Evolutionary conservation across 2,888 invertebrate species (phyloP).

Genomic region (Cheilosia urbana): DNA sequence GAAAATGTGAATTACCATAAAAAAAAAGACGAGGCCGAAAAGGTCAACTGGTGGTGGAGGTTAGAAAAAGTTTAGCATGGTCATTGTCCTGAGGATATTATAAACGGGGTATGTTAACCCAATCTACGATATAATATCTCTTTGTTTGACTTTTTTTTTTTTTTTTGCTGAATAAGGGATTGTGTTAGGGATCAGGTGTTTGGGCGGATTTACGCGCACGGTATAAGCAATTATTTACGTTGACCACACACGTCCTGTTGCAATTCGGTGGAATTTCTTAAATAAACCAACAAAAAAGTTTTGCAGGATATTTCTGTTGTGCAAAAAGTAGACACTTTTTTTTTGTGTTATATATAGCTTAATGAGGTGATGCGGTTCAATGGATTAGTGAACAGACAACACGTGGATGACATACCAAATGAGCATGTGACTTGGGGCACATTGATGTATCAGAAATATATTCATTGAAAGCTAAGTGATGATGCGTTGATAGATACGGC

Average conservation of each 20-base stretch:
- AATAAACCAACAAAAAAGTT: constrained; percentile 21
- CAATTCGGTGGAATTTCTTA: constrained; percentile 17
- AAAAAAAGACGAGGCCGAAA: constrained; percentile 47
- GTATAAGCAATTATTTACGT: constrained; percentile 62
- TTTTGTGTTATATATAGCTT: constrained; percentile 7
- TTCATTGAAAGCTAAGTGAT: too few species aligned
- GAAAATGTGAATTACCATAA: constrained; percentile 42
- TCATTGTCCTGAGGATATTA: constrained; percentile 57
- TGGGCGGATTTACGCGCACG: constrained; percentile 67
- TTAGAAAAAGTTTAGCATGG: constrained; percentile 62
- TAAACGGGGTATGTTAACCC: constrained; percentile 8
- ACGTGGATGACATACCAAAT: constrained; percentile 34
- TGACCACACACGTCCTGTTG: constrained; percentile 67
- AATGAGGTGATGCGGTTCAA: constrained; percentile 47
- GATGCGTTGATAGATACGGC: too few species aligned
- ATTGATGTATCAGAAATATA: background rate
- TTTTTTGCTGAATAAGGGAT: background rate
- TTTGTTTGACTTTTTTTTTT: constrained; percentile 50
- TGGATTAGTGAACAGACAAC: constrained; percentile 42
- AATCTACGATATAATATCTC: constrained; percentile 42
- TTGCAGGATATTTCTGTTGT: constrained; percentile 8
- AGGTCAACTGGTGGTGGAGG: constrained; percentile 50
- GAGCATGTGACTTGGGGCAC: background rate
- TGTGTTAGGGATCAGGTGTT: constrained; percentile 49
- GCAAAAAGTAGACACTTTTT: background rate